These are phyloP conservation scores for Molanna angustata DNA, from an alignment of 2,888 invertebrate species.

Conservation along the genomic window DNA sequence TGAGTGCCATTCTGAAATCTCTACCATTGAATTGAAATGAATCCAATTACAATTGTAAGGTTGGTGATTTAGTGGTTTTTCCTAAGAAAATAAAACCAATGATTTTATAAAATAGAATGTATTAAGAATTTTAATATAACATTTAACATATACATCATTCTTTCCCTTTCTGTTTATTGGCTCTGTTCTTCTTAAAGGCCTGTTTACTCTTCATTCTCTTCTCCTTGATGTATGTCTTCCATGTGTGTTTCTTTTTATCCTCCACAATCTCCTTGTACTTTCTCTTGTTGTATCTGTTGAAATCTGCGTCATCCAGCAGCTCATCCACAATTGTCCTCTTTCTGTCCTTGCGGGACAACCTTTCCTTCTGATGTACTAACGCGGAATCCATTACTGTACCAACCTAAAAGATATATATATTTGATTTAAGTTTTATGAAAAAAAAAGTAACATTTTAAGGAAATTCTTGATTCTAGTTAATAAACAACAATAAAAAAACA, in stretches of 20 bases:
- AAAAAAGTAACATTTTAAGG: too few species aligned
- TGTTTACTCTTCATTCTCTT: slow-evolving; percentile 57
- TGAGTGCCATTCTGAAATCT: too few species aligned
- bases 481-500: too few species aligned
- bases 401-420: slow-evolving; percentile 56
- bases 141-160: too few species aligned
- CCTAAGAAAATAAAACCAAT: too few species aligned
- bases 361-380: slow-evolving; percentile 80
- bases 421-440: too few species aligned
- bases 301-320: slow-evolving; percentile 83
- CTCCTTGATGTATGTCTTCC: slow-evolving; percentile 71
- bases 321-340: slow-evolving; percentile 93
- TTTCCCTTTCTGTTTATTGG: slow-evolving; percentile 15
- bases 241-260: slow-evolving; percentile 65
- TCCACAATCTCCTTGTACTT: slow-evolving; percentile 76
- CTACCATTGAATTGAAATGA: too few species aligned
- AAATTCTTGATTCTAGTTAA: too few species aligned
- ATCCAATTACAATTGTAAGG: too few species aligned
- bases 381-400: slow-evolving; percentile 82
- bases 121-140: too few species aligned
- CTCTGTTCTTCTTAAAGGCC: slow-evolving; percentile 23
- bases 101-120: too few species aligned
- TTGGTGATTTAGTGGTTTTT: too few species aligned
- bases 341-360: slow-evolving; percentile 81
- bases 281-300: slow-evolving; percentile 75